Evolutionary conservation across 2,113 vertebrate genomes (phyloP).

Genomic region (Thunnus thynnus): DNA sequence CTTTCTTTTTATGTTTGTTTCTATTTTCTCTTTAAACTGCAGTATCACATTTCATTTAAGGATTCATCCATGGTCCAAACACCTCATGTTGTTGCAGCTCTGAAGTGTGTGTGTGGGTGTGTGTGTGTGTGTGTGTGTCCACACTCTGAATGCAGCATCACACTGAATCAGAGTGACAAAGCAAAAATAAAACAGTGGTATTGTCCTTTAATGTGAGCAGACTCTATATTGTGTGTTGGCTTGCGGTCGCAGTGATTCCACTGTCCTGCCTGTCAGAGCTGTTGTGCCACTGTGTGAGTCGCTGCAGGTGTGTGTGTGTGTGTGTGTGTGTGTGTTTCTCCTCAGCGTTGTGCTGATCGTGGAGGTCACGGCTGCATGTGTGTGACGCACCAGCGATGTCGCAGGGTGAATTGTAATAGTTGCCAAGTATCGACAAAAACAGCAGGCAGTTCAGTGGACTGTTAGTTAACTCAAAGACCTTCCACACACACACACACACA

Average conservation of each 20-base stretch:
- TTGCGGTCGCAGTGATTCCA: neutral
- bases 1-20: no score
- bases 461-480: no score
- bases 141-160: neutral
- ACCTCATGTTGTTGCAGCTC: no score
- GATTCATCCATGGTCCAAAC: no score
- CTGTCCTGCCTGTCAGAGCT: neutral
- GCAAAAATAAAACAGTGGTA: constrained; percentile 25
- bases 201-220: constrained; percentile 33
- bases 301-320: constrained; percentile 13
- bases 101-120: no score
- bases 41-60: no score
- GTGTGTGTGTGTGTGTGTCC: no score
- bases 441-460: no score
- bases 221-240: constrained; percentile 19
- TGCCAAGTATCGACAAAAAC: neutral
- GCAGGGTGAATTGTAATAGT: constrained; percentile 3
- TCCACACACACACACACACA: no score
- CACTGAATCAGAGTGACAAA: constrained; percentile 25
- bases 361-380: no score
- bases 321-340: neutral
- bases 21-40: no score
- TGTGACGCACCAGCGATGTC: neutral
- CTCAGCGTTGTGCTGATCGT: no score
- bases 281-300: constrained; percentile 2